Evolutionary conservation across 1,140 invertebrate genomes (phyloP).

Genomic region (Papilio polyxenes): DNA sequence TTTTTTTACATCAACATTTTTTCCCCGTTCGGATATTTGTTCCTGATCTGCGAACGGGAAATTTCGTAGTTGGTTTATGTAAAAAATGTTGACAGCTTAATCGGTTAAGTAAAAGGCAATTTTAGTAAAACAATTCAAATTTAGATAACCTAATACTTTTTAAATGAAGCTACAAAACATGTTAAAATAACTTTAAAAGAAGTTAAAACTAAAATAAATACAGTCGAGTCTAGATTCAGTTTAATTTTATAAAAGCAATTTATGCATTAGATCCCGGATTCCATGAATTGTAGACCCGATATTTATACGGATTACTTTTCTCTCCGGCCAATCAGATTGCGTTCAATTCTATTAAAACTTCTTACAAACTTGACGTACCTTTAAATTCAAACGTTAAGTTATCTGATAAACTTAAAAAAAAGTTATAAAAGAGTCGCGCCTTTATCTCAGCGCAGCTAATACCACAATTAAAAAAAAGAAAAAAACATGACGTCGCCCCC

Average conservation of each 20-base stretch:
- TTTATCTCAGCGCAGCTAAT: conserved; percentile 76
- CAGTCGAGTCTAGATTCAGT: background rate
- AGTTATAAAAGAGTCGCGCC: conserved; percentile 59
- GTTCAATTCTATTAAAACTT: conserved; percentile 78
- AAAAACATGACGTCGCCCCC: conserved; percentile 63
- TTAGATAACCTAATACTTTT: background rate
- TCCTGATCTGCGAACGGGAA: conserved; percentile 39
- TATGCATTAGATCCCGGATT: conserved; percentile 35
- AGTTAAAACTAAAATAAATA: no score
- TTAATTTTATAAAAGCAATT: conserved; percentile 31
- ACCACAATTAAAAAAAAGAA: conserved; percentile 75
- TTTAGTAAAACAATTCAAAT: background rate
- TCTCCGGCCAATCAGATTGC: conserved; percentile 68
- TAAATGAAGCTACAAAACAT: background rate
- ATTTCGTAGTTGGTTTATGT: conserved; percentile 38
- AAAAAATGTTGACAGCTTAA: conserved; percentile 39
- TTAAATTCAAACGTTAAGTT: conserved; percentile 78
- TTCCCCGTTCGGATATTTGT: conserved; percentile 38
- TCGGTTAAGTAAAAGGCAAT: conserved; percentile 25
- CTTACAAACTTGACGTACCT: conserved; percentile 71
- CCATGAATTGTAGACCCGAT: conserved; percentile 43
- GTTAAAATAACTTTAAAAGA: background rate
- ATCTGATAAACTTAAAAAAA: conserved; percentile 72
- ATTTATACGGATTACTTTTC: conserved; percentile 55
- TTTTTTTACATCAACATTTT: conserved; percentile 41